Evolutionary conservation across 2,797 vertebrate genomes (phyloP).

Genomic region (Neopelma chrysocephalum): DNA sequence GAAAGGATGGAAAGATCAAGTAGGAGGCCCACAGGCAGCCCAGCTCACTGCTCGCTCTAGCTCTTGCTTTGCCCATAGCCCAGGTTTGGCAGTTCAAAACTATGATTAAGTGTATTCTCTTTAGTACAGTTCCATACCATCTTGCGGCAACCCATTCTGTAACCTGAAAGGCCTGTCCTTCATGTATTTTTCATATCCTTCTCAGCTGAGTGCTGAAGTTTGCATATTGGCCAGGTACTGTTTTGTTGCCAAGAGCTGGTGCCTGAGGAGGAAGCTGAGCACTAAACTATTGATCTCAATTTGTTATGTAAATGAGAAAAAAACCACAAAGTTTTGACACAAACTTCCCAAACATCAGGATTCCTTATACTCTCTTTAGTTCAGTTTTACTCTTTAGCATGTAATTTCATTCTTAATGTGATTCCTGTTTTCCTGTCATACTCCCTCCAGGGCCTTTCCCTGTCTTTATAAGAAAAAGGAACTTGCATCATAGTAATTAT

Average conservation of each 20-base stretch:
- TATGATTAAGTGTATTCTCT: not conserved
- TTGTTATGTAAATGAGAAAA: not conserved
- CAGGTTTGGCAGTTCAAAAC: not conserved
- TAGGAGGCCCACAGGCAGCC: not conserved
- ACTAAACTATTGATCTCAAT: not conserved
- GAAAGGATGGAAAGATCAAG: not conserved
- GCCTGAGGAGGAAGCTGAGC: not conserved
- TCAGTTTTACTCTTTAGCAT: not conserved
- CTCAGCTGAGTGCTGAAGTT: not conserved
- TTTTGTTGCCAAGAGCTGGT: not conserved
- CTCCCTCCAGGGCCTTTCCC: not conserved
- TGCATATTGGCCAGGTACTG: not conserved
- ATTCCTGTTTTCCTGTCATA: not conserved
- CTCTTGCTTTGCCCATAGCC: not conserved
- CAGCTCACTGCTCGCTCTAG: fast-evolving
- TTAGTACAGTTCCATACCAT: not conserved
- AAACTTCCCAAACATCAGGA: not conserved
- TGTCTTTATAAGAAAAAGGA: not conserved
- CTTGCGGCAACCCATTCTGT: not conserved
- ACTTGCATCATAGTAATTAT: not conserved
- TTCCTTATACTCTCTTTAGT: not conserved
- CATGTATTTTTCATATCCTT: not conserved
- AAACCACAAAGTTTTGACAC: not conserved
- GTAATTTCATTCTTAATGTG: not conserved
- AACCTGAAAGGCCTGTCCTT: not conserved